Evolutionary conservation across 37 sponge, comb jelly and placozoan species (phyloP), one percentile per base, ranked within the genome.

Genomic region (Ephydatia muelleri): DNA sequence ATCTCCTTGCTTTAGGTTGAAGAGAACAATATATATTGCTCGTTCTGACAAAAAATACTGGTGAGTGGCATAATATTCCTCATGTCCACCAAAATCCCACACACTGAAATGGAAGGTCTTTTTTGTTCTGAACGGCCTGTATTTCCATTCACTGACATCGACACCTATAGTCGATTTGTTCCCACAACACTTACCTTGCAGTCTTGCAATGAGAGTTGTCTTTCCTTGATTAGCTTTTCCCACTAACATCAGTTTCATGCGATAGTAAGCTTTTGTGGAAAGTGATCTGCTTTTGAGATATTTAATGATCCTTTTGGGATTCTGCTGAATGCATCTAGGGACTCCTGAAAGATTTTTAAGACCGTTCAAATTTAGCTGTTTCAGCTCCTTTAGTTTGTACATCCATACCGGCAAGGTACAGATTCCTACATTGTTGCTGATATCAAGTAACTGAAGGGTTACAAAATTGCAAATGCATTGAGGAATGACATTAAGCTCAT

Each of bases 51-150:
- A 73, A 82, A 97, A 94, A 82, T 95, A 97, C 88, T 97, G 98
- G 81, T 94, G 93, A 23, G 93, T 94, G 40, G 98, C 98, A 80
- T 97, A 97, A 78, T 94, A 97, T 77, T 94, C 97, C 67, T 94
- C 91, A 75, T 94, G 95, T 1, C 98, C 98, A 35, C 95, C 98
- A 82, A 97, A 94, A 77, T 97, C 98, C 98, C 98, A 97, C 27
- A 94, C 92, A 67, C 93, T 92, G 82, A 97, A 97, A 32, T 84
- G 80, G 43, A 94, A 90, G 23, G 34, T 70, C 65, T 88, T 77
- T 30, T 65, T 74, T 5, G 88, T 84, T 23, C 80, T 43, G 34
- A 75, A 65, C 0, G 93, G 93, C 19, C 66, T 78, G 86, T 67
- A 92, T 33, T 57, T 40, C 92, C 94, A 93, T 67, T 95, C 94